Percentiles rank a stretch among this genome's conserved stretches.
Conservation (phyloP, 2,113 vertebrate genomes). For the Chaetorhynchus papuensis region DNA sequence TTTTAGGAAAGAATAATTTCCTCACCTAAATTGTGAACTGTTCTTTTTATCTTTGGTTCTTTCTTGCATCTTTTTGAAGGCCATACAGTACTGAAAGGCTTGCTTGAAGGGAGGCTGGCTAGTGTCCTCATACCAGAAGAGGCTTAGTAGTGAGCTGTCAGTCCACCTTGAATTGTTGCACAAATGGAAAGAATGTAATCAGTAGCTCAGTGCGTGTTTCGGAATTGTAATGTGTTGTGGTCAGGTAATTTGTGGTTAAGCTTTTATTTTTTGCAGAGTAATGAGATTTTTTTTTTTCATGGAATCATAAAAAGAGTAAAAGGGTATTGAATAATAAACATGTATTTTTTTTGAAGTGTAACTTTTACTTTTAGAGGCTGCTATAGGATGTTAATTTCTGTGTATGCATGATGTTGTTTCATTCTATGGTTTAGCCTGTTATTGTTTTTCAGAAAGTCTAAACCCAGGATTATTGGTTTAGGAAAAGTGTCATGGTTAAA, state of each 20-base stretch:
- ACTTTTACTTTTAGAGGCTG: background rate
- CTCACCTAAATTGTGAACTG: background rate
- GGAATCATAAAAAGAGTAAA: background rate
- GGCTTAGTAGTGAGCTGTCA: background rate
- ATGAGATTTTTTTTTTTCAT: background rate
- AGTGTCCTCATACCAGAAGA: background rate
- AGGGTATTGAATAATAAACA: background rate
- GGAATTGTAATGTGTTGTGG: background rate
- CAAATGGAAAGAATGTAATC: background rate
- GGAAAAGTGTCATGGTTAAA: background rate
- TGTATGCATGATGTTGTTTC: background rate
- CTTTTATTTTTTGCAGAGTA: background rate
- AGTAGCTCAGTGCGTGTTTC: background rate
- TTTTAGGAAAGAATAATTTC: background rate
- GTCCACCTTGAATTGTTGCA: background rate
- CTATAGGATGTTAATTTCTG: background rate
- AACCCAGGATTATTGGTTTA: background rate
- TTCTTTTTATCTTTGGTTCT: background rate
- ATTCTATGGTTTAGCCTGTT: background rate
- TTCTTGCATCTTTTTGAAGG: background rate
- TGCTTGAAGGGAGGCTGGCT: background rate
- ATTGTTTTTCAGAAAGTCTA: background rate
- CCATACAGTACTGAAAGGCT: background rate
- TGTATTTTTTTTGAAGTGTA: background rate
- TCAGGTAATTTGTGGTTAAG: background rate